A percentile compares a stretch with the other conserved stretches of the same genome.
Evolutionary conservation across 2,113 vertebrate species (phyloP).

Genomic region (Nansenia antarctica): DNA sequence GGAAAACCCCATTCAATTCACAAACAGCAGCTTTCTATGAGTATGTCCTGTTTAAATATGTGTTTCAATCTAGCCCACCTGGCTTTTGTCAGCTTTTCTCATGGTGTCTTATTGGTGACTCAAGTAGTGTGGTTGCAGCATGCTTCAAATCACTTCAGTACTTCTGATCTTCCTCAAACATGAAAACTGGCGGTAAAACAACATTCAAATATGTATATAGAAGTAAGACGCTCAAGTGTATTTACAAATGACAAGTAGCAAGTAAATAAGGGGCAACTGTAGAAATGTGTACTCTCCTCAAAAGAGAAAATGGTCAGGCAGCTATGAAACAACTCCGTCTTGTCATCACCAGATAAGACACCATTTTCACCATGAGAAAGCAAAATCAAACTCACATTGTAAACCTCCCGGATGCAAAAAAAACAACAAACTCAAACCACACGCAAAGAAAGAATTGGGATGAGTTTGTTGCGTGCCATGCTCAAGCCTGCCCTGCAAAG

Average conservation of each 20-base stretch:
- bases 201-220: conserved; percentile 35
- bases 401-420: conserved; percentile 23
- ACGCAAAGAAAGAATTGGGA: conserved; percentile 6
- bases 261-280: conserved; percentile 18
- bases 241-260: conserved; percentile 43
- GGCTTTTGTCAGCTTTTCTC: conserved; percentile 1
- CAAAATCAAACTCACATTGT: conserved; percentile 1
- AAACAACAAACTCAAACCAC: neutral
- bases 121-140: neutral
- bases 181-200: conserved; percentile 30
- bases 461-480: conserved; percentile 17
- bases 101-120: conserved; percentile 15
- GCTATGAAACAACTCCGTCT: conserved; percentile 31
- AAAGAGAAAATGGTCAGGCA: conserved; percentile 42
- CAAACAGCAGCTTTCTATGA: conserved; percentile 47
- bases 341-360: conserved; percentile 24
- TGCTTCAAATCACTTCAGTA: conserved; percentile 37
- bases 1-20: conserved; percentile 35
- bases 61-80: conserved; percentile 16
- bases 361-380: conserved; percentile 2
- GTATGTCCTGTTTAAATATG: conserved; percentile 17
- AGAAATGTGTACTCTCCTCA: conserved; percentile 26
- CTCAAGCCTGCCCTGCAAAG: conserved; percentile 6
- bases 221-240: conserved; percentile 45
- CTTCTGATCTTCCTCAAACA: conserved; percentile 40